Evolutionary conservation across 2,113 vertebrate species (phyloP), one percentile per base, ranked within the genome.

Genomic region (Vulpes lagopus): DNA sequence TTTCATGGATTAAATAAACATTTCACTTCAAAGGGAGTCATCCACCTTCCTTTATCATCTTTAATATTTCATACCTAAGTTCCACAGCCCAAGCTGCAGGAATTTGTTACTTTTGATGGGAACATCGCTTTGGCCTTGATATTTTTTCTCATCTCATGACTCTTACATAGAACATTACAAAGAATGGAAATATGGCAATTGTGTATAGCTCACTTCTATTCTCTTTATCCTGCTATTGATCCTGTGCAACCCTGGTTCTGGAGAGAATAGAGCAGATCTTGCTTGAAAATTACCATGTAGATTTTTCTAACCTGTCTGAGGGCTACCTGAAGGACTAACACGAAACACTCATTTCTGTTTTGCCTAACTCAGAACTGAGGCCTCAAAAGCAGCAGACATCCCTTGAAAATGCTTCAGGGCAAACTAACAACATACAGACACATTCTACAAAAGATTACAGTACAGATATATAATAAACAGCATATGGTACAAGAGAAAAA

Each of bases 1-100:
- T 30, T 73, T 27, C 85, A 80, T 96, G 76, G 11, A 38, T 91
- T 97, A 95, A 97, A 92, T 90, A 97, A 95, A 97, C 22, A 97
- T 53, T 91, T 90, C 8, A 35, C 55, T 89, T 96, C 88, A 64
- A 85, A 96, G 30, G 23, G 15, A 93, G 11, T 53, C 59, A 93
- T 85, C 27, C 11, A n/a, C 35, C 23, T 88, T 84, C 55, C 43
- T 91, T 73, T 65, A 86, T 79, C 22, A 38, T 78, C 60, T 97
- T 95, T 91, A 93, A 69, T 38, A 64, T 76, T 93, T 95, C 67
- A 76, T 43, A 88, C 60, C 51, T 91, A 80, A 71, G 35, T 95
- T 94, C 38, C 38, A 74, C 1, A 38, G 59, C 59, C 30, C 51
- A n/a, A 35, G 73, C 16, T 95, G 12, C 27, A 80, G 69, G 17